These are phyloP conservation scores for Gastracanthus pulcherrimus DNA, from an alignment of 2,888 invertebrate genomes.

Conservation along the genomic window DNA sequence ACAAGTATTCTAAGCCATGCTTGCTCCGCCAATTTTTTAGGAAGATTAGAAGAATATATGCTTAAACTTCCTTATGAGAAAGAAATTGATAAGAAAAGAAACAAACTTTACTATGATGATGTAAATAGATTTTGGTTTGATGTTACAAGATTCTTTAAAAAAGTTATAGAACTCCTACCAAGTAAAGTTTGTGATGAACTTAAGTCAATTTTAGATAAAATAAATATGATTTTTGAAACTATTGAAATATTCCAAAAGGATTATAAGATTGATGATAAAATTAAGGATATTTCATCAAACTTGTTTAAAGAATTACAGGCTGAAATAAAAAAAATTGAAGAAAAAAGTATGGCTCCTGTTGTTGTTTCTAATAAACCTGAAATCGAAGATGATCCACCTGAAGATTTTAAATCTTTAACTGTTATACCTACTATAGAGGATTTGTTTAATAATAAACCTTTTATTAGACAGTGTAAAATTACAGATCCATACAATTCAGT, in stretches of 20 bases:
- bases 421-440: conserved; percentile 14
- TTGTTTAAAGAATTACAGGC: not conserved
- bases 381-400: conserved; percentile 15
- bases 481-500: conserved; percentile 35
- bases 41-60: not conserved
- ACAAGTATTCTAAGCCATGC: not conserved
- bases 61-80: not conserved
- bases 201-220: not conserved
- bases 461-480: conserved; percentile 5
- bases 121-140: conserved; percentile 15
- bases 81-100: not conserved
- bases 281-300: not conserved
- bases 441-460: not conserved
- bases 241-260: conserved; percentile 4
- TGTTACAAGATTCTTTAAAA: conserved; percentile 1
- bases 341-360: too few relatives aligned
- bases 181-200: conserved; percentile 7
- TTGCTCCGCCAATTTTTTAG: not conserved
- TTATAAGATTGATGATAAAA: conserved; percentile 6
- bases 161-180: conserved; percentile 7
- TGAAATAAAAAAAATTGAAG: not conserved
- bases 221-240: not conserved
- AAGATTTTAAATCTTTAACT: conserved; percentile 3
- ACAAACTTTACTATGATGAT: conserved; percentile 7
- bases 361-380: not conserved